Evolutionary conservation across 1,140 invertebrate genomes (phyloP), one percentile per base, ranked within the genome.

Genomic region (Spodoptera frugiperda): DNA sequence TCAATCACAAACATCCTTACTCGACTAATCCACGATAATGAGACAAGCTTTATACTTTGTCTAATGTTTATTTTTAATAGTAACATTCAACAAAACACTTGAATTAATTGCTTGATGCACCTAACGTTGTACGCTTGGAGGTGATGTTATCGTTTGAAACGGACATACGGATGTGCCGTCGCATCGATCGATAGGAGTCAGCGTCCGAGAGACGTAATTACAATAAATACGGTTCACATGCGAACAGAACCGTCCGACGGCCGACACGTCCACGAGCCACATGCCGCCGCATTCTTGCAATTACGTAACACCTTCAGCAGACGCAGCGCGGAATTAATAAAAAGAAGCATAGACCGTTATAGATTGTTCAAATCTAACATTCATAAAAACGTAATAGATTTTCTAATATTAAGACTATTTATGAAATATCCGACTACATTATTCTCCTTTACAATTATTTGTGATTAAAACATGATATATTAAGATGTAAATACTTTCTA

Each of bases 181-280:
- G 84, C 84, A 65, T 25, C 63, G 67, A 61, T 68, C 49, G 51
- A 68, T 57, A 74, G 84, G 78, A 87, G 82, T 82, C 77, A 78
- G 74, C 78, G 80, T 65, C 80, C 82, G 78, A 79, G 77, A 46
- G 83, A 84, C 79, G 83, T 91, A 88, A 91, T 91, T 91, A 91
- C 84, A 90, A 90, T 92, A 90, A 91, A 88, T 87, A 89, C 81
- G 81, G 86, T 82, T 86, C 83, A 83, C 84, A 85, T 85, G 81
- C 79, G 82, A 85, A 79, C 84, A 83, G 83, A 83, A 88, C 83
- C 78, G 77, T 57, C 76, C 78, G 82, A 76, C 84, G 77, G 53
- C 76, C 78, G 83, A 76, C 84, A 76, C 74, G 76, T 79, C 82
- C 46, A 30, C 46, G 54, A 61, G 78, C 78, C 76, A 82, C 78